These are phyloP conservation scores for Mus spicilegus DNA, from an alignment of 2,113 vertebrate genomes.

Conservation along the genomic window DNA sequence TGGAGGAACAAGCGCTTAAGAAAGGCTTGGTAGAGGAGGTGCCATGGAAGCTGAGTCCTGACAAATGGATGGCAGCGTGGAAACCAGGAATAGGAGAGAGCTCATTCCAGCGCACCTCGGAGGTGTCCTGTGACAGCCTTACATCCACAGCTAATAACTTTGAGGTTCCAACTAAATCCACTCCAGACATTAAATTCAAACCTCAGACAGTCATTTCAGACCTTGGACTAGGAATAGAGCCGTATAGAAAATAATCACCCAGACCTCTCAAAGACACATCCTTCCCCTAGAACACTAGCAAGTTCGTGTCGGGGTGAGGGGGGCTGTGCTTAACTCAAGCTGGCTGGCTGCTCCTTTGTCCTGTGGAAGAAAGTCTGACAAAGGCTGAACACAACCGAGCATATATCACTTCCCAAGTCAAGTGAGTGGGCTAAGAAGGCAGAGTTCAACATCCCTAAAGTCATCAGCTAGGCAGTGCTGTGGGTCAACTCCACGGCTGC, in stretches of 20 bases:
- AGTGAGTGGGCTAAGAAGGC: neutral
- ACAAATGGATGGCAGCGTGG: constrained; percentile 57
- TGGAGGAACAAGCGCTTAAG: constrained; percentile 46
- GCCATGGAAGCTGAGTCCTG: constrained; percentile 61
- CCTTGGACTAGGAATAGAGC: constrained; percentile 38
- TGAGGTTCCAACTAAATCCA: constrained; percentile 59
- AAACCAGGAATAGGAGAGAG: neutral
- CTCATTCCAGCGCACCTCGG: constrained; percentile 26
- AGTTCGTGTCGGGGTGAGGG: neutral
- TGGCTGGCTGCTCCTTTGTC: neutral
- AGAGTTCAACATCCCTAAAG: neutral
- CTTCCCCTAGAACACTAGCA: neutral
- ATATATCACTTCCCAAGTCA: neutral
- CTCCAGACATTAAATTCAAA: neutral
- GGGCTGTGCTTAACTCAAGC: neutral
- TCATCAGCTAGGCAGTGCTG: too few relatives aligned
- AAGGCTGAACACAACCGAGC: neutral
- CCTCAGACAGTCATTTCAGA: constrained; percentile 26
- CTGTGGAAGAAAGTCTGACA: neutral
- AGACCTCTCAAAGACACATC: neutral
- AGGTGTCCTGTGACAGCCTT: constrained; percentile 64
- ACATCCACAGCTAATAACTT: constrained; percentile 60
- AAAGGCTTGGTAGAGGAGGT: constrained; percentile 60
- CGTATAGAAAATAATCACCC: constrained; percentile 4
- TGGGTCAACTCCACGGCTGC: neutral